Base-by-base conservation (phyloP, 1,140 invertebrate species). In the Nylanderia fulva region DNA sequence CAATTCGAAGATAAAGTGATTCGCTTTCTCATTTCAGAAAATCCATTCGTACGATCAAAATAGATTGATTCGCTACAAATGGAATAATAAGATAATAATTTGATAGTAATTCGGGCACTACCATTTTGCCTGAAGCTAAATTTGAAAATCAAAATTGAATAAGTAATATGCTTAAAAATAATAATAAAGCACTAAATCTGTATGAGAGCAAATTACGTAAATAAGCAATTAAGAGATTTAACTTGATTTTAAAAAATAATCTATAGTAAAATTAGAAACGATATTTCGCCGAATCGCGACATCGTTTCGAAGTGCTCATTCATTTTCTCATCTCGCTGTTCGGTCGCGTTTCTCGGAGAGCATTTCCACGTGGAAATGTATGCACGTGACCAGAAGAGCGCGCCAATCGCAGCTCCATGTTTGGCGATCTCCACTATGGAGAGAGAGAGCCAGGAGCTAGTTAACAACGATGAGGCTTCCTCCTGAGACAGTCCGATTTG, bases 381-480 rank as follows among this genome's bases (percentile, higher is more conserved):
- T 72, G 82, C 85, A 84, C 89, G 89, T 91, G 90, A 90, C 84
- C 72, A 82, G 75, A 63, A 60, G 77, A 24, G 69, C 29, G 72
- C 71, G 48, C 66, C 84, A 72, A 83, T 86, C 77, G 69, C 60
- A 86, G 79, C 83, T 89, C 90, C 91, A 90, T 92, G 88, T 92
- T 92, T 92, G 90, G 90, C 75, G 63, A 90, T 91, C 88, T 77
- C 88, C 24, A 63, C 82, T 85, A 86, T 75, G 85, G 79, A 74
- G 88, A 91, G 88, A 91, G 90, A 91, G 90, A 92, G 90, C 86
- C 61, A 71, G 64, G 36, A 84, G 80, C 64, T 72, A 84, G 86
- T 85, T 83, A 75, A 66, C 71, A 66, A 39, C 64, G 64, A 85
- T 75, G 75, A 56, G 54, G 61, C 85, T 85, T 82, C 75, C 88